phyloP scores from a whole-genome alignment of 2,797 vertebrate genomes.

The Staurois parvus region DNA sequence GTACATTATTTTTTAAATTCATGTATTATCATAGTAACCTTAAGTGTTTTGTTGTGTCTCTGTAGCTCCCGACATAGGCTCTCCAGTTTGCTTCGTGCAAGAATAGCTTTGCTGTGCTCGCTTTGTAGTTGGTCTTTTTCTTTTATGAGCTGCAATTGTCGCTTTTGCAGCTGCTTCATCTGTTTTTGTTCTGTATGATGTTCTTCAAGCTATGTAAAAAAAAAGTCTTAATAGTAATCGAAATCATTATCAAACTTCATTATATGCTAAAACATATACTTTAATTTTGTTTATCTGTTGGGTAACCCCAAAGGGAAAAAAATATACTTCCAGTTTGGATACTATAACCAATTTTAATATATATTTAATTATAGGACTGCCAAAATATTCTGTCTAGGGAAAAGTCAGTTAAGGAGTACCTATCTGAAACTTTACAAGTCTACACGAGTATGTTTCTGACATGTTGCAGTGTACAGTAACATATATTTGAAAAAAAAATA shows the following conservation, averaged over 20 bases:
- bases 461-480: too few species aligned
- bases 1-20: neutral
- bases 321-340: neutral
- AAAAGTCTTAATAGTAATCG: neutral
- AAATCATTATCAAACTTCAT: neutral
- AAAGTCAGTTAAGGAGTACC: neutral
- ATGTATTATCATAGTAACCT: conserved; percentile 75
- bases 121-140: conserved; percentile 86
- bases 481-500: too few species aligned
- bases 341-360: neutral
- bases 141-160: conserved; percentile 77
- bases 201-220: conserved; percentile 76
- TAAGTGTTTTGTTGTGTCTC: conserved; percentile 88
- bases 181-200: conserved; percentile 81
- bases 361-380: neutral
- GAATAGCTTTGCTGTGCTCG: conserved; percentile 80
- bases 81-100: conserved; percentile 88
- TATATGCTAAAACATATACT: too few species aligned
- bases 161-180: conserved; percentile 82
- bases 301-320: neutral
- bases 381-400: neutral
- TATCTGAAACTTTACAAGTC: neutral
- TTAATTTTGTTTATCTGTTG: neutral
- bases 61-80: conserved; percentile 90
- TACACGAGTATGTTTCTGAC: too few species aligned